Evolutionary conservation across 2,888 invertebrate genomes (phyloP).

Genomic region (Didymodactylos carnosus): DNA sequence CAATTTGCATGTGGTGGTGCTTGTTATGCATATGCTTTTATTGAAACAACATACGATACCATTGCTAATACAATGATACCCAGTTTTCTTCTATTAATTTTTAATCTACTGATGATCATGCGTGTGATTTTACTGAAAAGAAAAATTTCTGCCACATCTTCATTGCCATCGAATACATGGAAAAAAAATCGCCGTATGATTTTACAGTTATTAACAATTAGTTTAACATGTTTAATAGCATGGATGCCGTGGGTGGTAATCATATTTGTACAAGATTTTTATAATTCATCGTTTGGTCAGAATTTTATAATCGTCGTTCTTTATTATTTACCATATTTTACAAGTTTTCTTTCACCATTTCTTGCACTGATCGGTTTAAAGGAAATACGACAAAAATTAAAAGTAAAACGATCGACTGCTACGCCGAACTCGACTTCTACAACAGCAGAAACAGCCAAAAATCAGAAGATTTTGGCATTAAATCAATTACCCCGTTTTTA

Average conservation of each 20-base stretch:
- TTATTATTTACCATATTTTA: not conserved
- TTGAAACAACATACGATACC: not conserved
- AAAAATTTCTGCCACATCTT: not conserved
- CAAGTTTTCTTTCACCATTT: not conserved
- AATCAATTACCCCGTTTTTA: too few species aligned
- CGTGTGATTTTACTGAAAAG: not conserved
- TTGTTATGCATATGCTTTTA: not conserved
- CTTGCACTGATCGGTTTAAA: not conserved
- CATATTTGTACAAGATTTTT: not conserved
- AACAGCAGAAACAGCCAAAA: too few species aligned
- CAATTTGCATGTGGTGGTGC: not conserved
- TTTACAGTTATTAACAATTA: not conserved
- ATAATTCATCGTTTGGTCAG: not conserved
- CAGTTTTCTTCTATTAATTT: not conserved
- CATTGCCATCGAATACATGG: not conserved
- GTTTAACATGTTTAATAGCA: not conserved
- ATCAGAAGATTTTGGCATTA: too few species aligned
- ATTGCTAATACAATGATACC: not conserved
- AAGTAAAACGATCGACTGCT: too few species aligned
- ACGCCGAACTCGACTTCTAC: too few species aligned
- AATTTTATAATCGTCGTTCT: not conserved
- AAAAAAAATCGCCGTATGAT: not conserved
- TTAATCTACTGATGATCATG: not conserved
- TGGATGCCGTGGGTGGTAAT: not conserved
- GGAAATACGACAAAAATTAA: not conserved